Percentiles rank a stretch among this genome's conserved stretches.
Conservation (phyloP, 2,888 invertebrate species). For the Melinaea marsaeus region DNA sequence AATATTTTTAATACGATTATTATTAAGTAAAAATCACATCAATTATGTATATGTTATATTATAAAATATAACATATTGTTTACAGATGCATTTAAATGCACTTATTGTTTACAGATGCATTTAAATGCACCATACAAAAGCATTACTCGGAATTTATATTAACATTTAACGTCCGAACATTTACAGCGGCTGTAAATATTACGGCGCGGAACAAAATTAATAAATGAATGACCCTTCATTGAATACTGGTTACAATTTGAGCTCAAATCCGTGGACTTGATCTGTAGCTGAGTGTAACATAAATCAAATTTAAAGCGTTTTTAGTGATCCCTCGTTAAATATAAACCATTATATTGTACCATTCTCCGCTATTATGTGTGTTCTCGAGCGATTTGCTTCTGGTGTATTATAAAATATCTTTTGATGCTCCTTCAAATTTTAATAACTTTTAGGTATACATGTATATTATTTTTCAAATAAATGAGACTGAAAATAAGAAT, state of each 20-base stretch:
- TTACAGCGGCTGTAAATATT: slow-evolving; percentile 65
- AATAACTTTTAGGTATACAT: no score
- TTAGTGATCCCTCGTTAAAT: slow-evolving; percentile 67
- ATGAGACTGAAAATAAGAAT: no score
- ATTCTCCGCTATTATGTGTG: slow-evolving; percentile 36
- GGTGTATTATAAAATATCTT: neutral
- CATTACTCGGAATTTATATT: slow-evolving; percentile 15
- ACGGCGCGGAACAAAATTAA: slow-evolving; percentile 65
- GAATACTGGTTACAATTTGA: slow-evolving; percentile 58
- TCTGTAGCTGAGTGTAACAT: slow-evolving; percentile 50
- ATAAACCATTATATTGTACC: slow-evolving; percentile 48
- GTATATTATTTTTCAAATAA: no score
- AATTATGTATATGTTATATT: no score
- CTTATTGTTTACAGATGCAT: slow-evolving; percentile 10
- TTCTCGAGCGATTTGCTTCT: slow-evolving; percentile 34
- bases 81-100: neutral
- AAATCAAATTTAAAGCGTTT: slow-evolving; percentile 72
- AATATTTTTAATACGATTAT: no score
- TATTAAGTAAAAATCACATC: no score
- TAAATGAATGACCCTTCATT: slow-evolving; percentile 69
- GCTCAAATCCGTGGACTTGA: slow-evolving; percentile 51
- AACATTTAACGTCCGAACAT: slow-evolving; percentile 60
- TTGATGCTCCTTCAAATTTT: neutral
- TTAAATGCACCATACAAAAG: slow-evolving; percentile 22
- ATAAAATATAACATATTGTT: neutral